Evolutionary conservation across 2,888 invertebrate species (phyloP).

Genomic region (Noctua janthina): DNA sequence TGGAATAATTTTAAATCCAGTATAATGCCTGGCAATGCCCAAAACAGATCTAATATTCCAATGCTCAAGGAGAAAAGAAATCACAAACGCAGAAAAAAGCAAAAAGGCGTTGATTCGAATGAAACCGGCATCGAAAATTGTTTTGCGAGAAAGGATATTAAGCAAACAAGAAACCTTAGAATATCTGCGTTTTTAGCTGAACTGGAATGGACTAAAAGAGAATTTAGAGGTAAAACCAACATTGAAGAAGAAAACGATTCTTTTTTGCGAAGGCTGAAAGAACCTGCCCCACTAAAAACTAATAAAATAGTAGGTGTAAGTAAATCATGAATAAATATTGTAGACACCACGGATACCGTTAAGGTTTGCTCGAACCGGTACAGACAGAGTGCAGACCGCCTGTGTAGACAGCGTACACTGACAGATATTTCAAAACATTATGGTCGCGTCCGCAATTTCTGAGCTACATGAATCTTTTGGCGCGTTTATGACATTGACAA

Average conservation of each 20-base stretch:
- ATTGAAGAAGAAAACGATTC: constrained; percentile 28
- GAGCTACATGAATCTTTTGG: neutral
- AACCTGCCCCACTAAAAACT: neutral
- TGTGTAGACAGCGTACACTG: neutral
- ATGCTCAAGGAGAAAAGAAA: constrained; percentile 61
- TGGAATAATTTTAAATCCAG: constrained; percentile 65
- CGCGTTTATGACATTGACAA: neutral
- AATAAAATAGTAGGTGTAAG: constrained; percentile 61
- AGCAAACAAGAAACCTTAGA: constrained; percentile 71
- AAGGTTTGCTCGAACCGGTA: neutral
- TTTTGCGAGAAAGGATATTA: constrained; percentile 61
- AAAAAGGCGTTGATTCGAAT: constrained; percentile 17
- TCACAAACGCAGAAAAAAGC: constrained; percentile 78
- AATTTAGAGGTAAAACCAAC: constrained; percentile 36
- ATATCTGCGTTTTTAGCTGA: constrained; percentile 74
- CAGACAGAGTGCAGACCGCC: neutral
- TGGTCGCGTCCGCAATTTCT: neutral
- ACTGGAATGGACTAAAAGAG: constrained; percentile 68
- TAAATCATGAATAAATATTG: constrained; percentile 9
- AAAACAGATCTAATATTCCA: constrained; percentile 43
- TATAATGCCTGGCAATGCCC: constrained; percentile 44
- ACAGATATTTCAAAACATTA: neutral
- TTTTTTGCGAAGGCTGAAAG: neutral
- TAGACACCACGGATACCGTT: neutral
- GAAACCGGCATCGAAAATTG: constrained; percentile 25